Evolutionary conservation across 2,113 vertebrate species (phyloP).

Genomic region (Falcunculus frontatus): DNA sequence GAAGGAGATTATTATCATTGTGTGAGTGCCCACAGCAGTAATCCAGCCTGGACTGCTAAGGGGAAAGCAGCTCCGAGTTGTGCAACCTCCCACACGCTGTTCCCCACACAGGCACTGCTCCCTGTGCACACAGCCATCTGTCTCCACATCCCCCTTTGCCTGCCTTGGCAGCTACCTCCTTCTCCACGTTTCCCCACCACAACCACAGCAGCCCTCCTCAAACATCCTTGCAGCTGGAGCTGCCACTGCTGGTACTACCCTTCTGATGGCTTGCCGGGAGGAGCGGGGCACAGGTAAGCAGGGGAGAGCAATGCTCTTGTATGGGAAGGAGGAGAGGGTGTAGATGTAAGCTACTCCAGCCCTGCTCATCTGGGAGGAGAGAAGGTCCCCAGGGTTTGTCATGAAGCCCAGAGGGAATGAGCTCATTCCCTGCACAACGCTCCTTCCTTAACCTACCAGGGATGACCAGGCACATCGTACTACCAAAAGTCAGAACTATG

Average conservation of each 20-base stretch:
- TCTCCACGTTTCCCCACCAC: not conserved
- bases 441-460: not conserved
- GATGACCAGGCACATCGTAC: not conserved
- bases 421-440: not conserved
- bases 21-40: not conserved
- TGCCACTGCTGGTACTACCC: not conserved
- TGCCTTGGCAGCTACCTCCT: not conserved
- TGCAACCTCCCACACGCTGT: not conserved
- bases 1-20: not conserved
- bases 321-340: not conserved
- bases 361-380: not conserved
- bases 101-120: not conserved
- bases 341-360: not conserved
- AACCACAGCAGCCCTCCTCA: not conserved
- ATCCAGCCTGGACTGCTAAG: not conserved
- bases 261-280: not conserved
- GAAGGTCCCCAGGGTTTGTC: not conserved
- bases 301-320: accelerated
- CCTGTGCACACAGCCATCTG: not conserved
- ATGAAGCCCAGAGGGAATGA: not conserved
- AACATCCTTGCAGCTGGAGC: not conserved
- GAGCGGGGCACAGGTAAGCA: not conserved
- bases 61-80: not conserved
- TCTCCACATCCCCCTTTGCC: not conserved
- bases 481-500: not conserved